Conservation (phyloP, 2,113 vertebrate species). For the Eulacestoma nigropectus region DNA sequence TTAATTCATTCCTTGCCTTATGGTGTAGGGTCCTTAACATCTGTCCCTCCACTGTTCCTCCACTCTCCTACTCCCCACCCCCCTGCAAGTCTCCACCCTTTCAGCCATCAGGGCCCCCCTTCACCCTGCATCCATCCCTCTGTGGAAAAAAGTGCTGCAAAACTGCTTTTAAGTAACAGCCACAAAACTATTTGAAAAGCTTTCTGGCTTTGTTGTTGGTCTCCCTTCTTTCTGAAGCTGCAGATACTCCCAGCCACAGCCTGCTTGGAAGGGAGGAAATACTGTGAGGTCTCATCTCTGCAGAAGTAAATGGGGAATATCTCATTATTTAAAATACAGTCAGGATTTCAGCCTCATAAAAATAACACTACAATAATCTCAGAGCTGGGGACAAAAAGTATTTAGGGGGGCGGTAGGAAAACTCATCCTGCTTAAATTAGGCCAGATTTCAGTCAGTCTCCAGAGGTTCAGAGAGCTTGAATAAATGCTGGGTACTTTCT, state of each 20-base stretch:
- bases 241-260: not conserved
- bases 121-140: fast-evolving
- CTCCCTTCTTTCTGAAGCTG: not conserved
- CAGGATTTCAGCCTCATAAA: slow-evolving; percentile 20
- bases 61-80: not conserved
- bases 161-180: not conserved
- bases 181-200: not conserved
- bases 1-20: not conserved
- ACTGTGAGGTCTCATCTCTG: not conserved
- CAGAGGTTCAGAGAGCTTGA: slow-evolving; percentile 35
- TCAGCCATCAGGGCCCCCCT: fast-evolving
- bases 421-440: slow-evolving; percentile 36
- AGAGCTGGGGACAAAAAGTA: slow-evolving; percentile 4
- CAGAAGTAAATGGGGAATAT: not conserved
- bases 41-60: not conserved
- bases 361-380: slow-evolving; percentile 8
- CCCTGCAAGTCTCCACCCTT: not conserved
- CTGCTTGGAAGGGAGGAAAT: not conserved
- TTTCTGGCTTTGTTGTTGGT: not conserved
- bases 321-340: slow-evolving; percentile 29
- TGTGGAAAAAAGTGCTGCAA: not conserved
- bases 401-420: slow-evolving; percentile 16
- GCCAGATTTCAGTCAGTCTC: slow-evolving; percentile 11
- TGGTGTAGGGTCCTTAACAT: not conserved
- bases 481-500: slow-evolving; percentile 21